These are phyloP conservation scores for Harpalus rufipes DNA, from an alignment of 2,888 invertebrate genomes.

Conservation along the genomic window DNA sequence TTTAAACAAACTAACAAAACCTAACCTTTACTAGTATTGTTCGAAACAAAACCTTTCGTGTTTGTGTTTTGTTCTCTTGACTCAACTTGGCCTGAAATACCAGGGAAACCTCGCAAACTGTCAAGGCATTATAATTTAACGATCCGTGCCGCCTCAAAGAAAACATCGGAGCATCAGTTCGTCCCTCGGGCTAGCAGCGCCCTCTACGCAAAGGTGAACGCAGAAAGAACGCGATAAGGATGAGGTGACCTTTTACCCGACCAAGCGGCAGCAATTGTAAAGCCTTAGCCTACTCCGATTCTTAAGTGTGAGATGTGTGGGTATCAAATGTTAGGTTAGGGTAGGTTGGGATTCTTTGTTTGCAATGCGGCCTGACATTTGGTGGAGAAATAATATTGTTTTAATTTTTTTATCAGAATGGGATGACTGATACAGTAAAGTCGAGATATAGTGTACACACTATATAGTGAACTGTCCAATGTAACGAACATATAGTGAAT, in stretches of 20 bases:
- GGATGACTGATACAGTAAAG: no score
- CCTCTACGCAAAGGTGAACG: constrained; percentile 29
- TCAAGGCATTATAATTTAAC: constrained; percentile 55
- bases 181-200: constrained; percentile 25
- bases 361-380: not conserved
- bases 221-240: constrained; percentile 12
- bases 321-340: constrained; percentile 33
- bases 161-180: constrained; percentile 40
- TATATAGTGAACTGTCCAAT: no score
- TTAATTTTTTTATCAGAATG: no score
- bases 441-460: no score
- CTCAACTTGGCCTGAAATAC: not conserved
- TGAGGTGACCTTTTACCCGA: constrained; percentile 30
- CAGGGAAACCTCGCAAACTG: constrained; percentile 21
- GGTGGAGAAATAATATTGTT: not conserved
- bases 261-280: constrained; percentile 28
- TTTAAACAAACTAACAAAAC: no score
- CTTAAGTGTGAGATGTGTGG: constrained; percentile 35
- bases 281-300: not conserved
- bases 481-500: no score
- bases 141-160: constrained; percentile 42
- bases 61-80: not conserved
- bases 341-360: constrained; percentile 6
- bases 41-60: no score
- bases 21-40: no score